A percentile compares a stretch with the other conserved stretches of the same genome.
Evolutionary conservation across 2,888 invertebrate species (phyloP).

Genomic region (Ferrisia virgata): DNA sequence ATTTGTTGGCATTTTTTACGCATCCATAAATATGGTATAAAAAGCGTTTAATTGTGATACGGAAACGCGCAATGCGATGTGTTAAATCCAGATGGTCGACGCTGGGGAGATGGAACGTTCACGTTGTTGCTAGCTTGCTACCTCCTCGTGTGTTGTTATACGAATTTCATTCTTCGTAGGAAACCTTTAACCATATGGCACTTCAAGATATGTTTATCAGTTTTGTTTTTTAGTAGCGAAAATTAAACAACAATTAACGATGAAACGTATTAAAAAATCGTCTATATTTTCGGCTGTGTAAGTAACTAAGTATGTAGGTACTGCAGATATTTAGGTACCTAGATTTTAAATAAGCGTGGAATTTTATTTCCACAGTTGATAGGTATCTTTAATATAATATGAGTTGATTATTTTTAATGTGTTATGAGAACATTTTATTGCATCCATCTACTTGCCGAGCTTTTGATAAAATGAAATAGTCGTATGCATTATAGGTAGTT

Average conservation of each 20-base stretch:
- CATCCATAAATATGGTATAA: not conserved
- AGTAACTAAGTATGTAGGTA: too few species aligned
- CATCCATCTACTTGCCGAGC: too few species aligned
- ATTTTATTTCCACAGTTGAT: too few species aligned
- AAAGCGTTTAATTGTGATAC: not conserved
- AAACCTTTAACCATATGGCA: not conserved
- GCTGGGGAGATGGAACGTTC: not conserved
- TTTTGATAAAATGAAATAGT: too few species aligned
- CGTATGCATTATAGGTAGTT: too few species aligned
- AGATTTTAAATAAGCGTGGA: too few species aligned
- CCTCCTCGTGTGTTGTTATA: not conserved
- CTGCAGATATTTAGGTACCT: too few species aligned
- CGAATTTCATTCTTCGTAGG: not conserved
- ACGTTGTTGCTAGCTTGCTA: not conserved
- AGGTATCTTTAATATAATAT: too few species aligned
- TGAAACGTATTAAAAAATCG: not conserved
- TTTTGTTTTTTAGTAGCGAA: not conserved
- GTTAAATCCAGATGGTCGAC: slow-evolving; percentile 20
- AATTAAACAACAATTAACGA: not conserved
- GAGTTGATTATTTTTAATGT: too few species aligned
- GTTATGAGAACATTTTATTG: too few species aligned
- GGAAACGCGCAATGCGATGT: not conserved
- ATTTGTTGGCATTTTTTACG: slow-evolving; percentile 16
- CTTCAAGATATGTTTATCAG: not conserved
- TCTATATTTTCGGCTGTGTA: too few species aligned